Conservation (phyloP, 2,888 invertebrate species). For the Lordiphosa andalusiaca region DNA sequence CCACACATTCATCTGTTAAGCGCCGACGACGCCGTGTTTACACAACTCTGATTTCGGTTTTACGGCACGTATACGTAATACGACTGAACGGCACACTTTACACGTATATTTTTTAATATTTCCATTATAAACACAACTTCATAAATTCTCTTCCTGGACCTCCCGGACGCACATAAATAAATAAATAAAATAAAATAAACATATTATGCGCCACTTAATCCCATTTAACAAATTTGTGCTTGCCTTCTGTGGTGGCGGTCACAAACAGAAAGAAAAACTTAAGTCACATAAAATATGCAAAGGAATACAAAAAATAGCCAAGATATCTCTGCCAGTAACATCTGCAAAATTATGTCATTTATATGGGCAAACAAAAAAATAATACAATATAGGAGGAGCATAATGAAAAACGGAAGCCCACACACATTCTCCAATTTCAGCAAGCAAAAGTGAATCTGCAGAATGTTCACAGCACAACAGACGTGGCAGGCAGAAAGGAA, state of each 20-base stretch:
- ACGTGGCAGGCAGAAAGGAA: slow-evolving; percentile 34
- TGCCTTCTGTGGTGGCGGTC: slow-evolving; percentile 41
- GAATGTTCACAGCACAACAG: slow-evolving; percentile 57
- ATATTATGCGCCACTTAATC: slow-evolving; percentile 62
- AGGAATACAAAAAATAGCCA: slow-evolving; percentile 27
- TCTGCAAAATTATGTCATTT: slow-evolving; percentile 75
- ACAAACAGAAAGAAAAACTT: slow-evolving; percentile 34
- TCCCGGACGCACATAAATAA: slow-evolving; percentile 43
- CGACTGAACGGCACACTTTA: slow-evolving; percentile 28
- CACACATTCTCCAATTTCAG: slow-evolving; percentile 27
- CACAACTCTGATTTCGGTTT: slow-evolving; percentile 50
- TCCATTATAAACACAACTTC: slow-evolving; percentile 41
- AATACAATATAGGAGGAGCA: slow-evolving; percentile 1
- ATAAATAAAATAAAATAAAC: slow-evolving; percentile 52
- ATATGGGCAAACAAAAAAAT: slow-evolving; percentile 64
- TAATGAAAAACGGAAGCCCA: slow-evolving; percentile 30
- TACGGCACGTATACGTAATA: slow-evolving; percentile 38
- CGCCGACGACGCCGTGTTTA: slow-evolving; percentile 23
- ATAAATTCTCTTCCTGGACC: slow-evolving; percentile 25
- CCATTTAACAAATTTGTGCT: slow-evolving; percentile 66
- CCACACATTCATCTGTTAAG: slow-evolving; percentile 15
- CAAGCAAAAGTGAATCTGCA: slow-evolving; percentile 57
- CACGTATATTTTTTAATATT: slow-evolving; percentile 40
- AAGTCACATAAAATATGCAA: slow-evolving; percentile 62
- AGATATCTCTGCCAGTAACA: slow-evolving; percentile 53